phyloP scores from a whole-genome alignment of 2,797 vertebrate genomes.

The Acanthis flammea region DNA sequence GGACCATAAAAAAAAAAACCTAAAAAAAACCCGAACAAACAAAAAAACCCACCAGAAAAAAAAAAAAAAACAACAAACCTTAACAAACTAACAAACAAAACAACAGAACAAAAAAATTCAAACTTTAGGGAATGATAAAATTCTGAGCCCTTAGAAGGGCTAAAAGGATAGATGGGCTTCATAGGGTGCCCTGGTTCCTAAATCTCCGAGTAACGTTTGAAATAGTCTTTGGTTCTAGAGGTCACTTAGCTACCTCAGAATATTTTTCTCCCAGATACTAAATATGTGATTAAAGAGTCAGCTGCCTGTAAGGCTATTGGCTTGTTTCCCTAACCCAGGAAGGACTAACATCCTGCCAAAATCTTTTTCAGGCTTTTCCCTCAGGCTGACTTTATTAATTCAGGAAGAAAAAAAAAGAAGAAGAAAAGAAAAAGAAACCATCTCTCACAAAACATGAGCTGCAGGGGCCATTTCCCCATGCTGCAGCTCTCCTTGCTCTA shows the following conservation, averaged over 20 bases:
- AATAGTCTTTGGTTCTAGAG: background rate
- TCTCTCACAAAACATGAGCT: conserved; percentile 1
- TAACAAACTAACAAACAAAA: background rate
- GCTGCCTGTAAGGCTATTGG: conserved; percentile 37
- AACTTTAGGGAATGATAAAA: background rate
- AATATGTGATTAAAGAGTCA: conserved; percentile 56
- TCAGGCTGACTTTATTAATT: conserved; percentile 38
- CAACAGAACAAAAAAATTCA: accelerated
- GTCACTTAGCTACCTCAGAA: background rate
- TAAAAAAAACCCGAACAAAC: accelerated
- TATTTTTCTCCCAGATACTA: conserved; percentile 9
- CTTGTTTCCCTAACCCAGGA: conserved; percentile 34
- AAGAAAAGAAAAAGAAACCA: background rate
- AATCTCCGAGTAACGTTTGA: background rate
- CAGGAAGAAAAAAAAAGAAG: accelerated
- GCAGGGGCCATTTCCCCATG: background rate
- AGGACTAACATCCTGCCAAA: conserved; percentile 33
- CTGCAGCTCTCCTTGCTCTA: background rate
- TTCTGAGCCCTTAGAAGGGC: background rate
- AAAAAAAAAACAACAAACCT: background rate
- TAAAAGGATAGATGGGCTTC: background rate
- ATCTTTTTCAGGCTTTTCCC: conserved; percentile 33
- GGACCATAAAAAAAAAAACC: background rate
- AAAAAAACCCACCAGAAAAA: background rate
- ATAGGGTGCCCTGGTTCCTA: background rate